phyloP scores from a whole-genome alignment of 2,888 invertebrate genomes.

The Nebria salina region DNA sequence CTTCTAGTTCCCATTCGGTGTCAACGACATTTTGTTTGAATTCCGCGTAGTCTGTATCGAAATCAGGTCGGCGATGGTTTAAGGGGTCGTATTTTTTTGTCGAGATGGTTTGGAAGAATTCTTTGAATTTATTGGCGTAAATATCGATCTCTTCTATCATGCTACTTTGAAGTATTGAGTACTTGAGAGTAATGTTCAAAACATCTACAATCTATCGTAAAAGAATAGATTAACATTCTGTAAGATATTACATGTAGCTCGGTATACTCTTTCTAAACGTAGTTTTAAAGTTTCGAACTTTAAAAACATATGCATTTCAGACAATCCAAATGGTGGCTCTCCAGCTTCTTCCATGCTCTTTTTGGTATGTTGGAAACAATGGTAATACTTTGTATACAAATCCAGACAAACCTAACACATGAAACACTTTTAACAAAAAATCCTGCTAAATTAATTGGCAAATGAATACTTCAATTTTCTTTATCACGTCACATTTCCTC shows the following conservation, averaged over 20 bases:
- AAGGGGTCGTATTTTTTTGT: constrained; percentile 81
- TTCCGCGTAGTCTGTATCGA: constrained; percentile 79
- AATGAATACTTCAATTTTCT: constrained; percentile 72
- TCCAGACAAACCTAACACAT: constrained; percentile 63
- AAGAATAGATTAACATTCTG: constrained; percentile 30
- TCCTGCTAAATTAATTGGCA: not conserved
- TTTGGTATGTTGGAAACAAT: constrained; percentile 71
- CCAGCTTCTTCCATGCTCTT: constrained; percentile 74
- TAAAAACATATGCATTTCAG: constrained; percentile 89
- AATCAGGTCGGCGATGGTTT: constrained; percentile 78
- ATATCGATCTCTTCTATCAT: constrained; percentile 83
- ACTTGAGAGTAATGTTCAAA: constrained; percentile 76
- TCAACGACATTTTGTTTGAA: constrained; percentile 76
- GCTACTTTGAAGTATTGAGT: constrained; percentile 78
- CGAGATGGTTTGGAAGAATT: constrained; percentile 73
- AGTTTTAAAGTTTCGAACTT: constrained; percentile 85
- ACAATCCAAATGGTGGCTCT: constrained; percentile 83
- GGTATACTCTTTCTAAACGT: constrained; percentile 74
- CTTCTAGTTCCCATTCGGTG: constrained; percentile 77
- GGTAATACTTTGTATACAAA: constrained; percentile 69
- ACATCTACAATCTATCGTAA: constrained; percentile 76
- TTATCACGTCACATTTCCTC: constrained; percentile 72
- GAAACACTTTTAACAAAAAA: too few relatives aligned
- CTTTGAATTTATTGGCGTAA: constrained; percentile 74
- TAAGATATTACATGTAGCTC: not conserved